Evolutionary conservation across 2,797 vertebrate genomes (phyloP), one percentile per base, ranked within the genome.

Genomic region (Micrastur ruficollis): DNA sequence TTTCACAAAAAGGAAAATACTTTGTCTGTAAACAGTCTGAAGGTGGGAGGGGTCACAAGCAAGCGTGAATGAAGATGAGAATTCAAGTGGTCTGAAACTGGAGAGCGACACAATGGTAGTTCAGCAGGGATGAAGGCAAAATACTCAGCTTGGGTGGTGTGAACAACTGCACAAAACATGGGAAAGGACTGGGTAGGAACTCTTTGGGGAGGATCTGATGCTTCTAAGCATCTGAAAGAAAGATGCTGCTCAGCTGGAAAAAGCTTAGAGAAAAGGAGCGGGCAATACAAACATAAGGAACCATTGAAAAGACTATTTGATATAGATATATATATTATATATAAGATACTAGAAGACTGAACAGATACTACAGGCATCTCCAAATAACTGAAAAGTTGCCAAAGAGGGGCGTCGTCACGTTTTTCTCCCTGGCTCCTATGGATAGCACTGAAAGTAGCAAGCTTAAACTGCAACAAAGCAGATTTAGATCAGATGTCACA

Each of bases 71-170:
- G 29, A 86, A 83, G 34, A 52, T 19, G 6, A 59, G 44, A 59
- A 71, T 17, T 83, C 6, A 58, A 61, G 47, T 32, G 26, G 55
- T 47, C 34, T 55, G 34, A 58, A n/a, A 72, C 1, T 65, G 55
- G 27, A 86, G 14, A 46, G 13, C 0, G 0, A 53, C 49, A 40
- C 0, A 1, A 52, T 4, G 3, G 31, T 20, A 76, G 32, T 49
- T 79, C 16, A 78, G 47, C 65, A 85, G 71, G n/a, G 32, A 71
- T 0, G 0, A 88, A 90, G 20, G 32, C 58, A 74, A 81, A 91
- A 58, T 5, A 34, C 17, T 58, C 46, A 44, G 34, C 13, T 50
- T 23, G 12, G 19, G 29, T 56, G n/a, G 18, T 42, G 2, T 18
- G 40, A 50, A 21, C 1, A 1, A 63, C 34, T 21, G 31, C 42